phyloP scores from a whole-genome alignment of 2,888 invertebrate species.

The Nematopogon swammerdamellus region DNA sequence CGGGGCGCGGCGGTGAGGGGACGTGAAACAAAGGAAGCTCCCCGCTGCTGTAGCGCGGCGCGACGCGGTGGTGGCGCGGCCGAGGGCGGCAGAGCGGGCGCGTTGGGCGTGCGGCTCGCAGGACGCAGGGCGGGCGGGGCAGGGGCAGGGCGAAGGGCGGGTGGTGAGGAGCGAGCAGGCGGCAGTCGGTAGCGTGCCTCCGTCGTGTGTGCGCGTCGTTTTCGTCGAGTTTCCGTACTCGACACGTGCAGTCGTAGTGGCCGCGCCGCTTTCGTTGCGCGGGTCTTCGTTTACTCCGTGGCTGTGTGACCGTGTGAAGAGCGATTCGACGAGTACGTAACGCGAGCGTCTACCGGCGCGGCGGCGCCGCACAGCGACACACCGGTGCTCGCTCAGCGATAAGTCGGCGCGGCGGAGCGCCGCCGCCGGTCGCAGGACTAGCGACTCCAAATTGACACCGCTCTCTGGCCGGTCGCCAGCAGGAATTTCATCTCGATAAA shows the following conservation, averaged over 20 bases:
- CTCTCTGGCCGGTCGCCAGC: not conserved
- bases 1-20: slow-evolving; percentile 9
- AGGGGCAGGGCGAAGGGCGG: slow-evolving; percentile 26
- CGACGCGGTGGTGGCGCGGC: slow-evolving; percentile 5
- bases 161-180: slow-evolving; percentile 25
- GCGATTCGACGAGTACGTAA: no score
- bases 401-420: not conserved
- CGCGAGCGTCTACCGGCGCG: no score
- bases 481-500: not conserved
- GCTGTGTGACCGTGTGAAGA: no score
- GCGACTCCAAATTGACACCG: not conserved
- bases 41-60: slow-evolving; percentile 8
- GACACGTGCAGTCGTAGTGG: not conserved
- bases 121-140: not conserved
- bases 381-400: no score
- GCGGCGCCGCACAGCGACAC: no score
- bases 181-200: not conserved
- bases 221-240: not conserved
- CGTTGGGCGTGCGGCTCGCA: slow-evolving; percentile 3
- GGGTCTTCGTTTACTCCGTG: no score
- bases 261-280: not conserved
- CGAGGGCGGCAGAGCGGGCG: slow-evolving; percentile 39
- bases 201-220: not conserved
- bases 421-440: not conserved
- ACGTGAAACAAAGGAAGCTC: slow-evolving; percentile 50